phyloP scores from a whole-genome alignment of 2,888 invertebrate species.

The Aporophyla lueneburgensis region DNA sequence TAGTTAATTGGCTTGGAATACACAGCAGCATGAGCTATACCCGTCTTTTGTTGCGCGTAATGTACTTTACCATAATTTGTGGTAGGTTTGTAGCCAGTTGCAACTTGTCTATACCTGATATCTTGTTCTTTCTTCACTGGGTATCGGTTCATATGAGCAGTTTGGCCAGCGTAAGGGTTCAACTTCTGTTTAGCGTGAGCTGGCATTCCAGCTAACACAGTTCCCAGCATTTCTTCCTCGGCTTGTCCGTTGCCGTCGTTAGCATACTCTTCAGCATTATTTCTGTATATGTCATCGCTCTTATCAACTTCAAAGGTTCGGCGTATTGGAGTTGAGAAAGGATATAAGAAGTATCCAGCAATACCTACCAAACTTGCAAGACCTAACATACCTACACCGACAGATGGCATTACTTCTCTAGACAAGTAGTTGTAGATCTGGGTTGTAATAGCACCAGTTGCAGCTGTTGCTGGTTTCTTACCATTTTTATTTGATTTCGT shows the following conservation, averaged over 20 bases:
- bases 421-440: constrained; percentile 95
- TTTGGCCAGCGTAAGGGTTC: constrained; percentile 87
- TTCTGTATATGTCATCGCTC: constrained; percentile 92
- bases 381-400: constrained; percentile 94
- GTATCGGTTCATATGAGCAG: constrained; percentile 82
- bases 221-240: constrained; percentile 94
- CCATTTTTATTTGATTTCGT: constrained; percentile 85
- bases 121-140: constrained; percentile 87
- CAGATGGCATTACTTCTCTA: constrained; percentile 95
- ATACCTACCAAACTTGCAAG: constrained; percentile 94
- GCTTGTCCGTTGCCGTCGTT: constrained; percentile 92
- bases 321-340: constrained; percentile 92
- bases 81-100: constrained; percentile 81
- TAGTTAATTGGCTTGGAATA: constrained; percentile 85
- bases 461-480: constrained; percentile 80
- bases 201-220: constrained; percentile 94
- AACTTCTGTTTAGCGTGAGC: constrained; percentile 86
- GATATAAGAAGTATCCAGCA: constrained; percentile 94
- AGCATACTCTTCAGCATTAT: constrained; percentile 93
- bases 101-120: constrained; percentile 86
- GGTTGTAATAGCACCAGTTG: constrained; percentile 92
- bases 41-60: constrained; percentile 88
- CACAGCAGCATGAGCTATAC: constrained; percentile 87
- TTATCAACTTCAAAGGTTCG: constrained; percentile 93
- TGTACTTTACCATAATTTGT: constrained; percentile 77